Evolutionary conservation across 2,797 vertebrate species (phyloP).

Genomic region (Gephyroberyx darwinii): DNA sequence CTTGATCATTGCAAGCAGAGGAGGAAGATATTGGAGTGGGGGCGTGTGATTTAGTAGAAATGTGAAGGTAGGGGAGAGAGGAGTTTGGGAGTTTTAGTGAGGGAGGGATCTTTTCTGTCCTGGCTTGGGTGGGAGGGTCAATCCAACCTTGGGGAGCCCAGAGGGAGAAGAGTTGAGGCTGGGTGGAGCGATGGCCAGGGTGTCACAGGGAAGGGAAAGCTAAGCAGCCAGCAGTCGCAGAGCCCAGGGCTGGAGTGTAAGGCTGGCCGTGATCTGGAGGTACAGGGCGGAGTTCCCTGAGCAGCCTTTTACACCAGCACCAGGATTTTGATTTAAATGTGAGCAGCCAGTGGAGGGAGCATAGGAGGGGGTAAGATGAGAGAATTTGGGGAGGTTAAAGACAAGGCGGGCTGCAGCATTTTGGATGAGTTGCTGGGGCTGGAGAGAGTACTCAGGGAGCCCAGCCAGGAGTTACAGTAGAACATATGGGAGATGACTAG

Average conservation of each 20-base stretch:
- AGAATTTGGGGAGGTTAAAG: constrained; percentile 27
- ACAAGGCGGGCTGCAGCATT: constrained; percentile 1
- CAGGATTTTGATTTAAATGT: constrained; percentile 16
- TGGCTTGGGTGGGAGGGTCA: constrained; percentile 24
- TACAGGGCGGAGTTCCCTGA: too few relatives aligned
- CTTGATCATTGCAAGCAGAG: too few relatives aligned
- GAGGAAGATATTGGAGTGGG: too few relatives aligned
- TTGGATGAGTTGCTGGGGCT: constrained; percentile 28
- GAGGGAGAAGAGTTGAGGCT: constrained; percentile 8
- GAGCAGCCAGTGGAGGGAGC: constrained; percentile 35
- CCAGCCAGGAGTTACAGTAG: constrained; percentile 47
- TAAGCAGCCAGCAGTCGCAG: too few relatives aligned
- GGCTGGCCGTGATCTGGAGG: too few relatives aligned
- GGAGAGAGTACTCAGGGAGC: constrained; percentile 16
- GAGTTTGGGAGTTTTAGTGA: too few relatives aligned
- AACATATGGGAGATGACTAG: constrained; percentile 1
- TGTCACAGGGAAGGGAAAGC: constrained; percentile 21
- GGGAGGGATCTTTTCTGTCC: constrained; percentile 1
- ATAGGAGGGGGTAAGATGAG: neutral
- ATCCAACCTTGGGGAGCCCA: constrained; percentile 19
- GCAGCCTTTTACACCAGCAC: neutral
- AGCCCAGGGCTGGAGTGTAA: too few relatives aligned
- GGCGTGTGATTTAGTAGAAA: too few relatives aligned
- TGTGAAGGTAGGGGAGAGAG: too few relatives aligned
- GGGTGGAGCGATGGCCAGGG: constrained; percentile 35